Evolutionary conservation across 1,140 invertebrate species (phyloP), one percentile per base, ranked within the genome.

Genomic region (Lysiphlebus fabarum): DNA sequence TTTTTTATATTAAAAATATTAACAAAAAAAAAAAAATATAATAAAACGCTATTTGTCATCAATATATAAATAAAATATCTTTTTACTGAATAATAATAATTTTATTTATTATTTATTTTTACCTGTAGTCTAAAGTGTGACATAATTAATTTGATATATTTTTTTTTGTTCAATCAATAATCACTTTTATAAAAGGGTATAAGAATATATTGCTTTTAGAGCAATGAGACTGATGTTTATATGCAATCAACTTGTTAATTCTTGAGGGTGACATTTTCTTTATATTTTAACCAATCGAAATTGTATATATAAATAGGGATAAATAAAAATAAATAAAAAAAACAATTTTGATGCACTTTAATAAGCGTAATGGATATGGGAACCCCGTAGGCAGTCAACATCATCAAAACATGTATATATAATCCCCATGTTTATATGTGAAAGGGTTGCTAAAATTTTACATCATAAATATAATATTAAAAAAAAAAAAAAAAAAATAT

Each of bases 131-230:
- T 2, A 49, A 42, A 49, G 34, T 34, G 17, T 26, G 17, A 26
- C 2, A 4, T 26, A 4, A 26, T n/a, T 26, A 26, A 26, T 26
- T 26, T 26, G n/a, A 26, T 26, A 26, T 26, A 26, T 26, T 26
- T 26, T 14, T 72, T 69, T n/a, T n/a, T n/a, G n/a, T n/a, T 72
- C 71, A 73, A 76, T 76, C 74, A 74, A 77, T 75, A 72, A 66
- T 76, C 74, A 76, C 75, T 69, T 74, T 65, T 71, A 72, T 76
- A 77, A 76, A 77, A 77, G 74, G 73, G 74, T 77, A 71, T 73
- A 73, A 63, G 70, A n/a, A n/a, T n/a, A n/a, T n/a, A n/a, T 66
- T 50, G 69, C 65, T 65, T 68, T 65, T 65, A 68, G 67, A 55
- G 70, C 58, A 63, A 63, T 65, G 63, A 68, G 61, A 62, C 57